Evolutionary conservation across 2,113 vertebrate genomes (phyloP).

Genomic region (Jaculus jaculus): DNA sequence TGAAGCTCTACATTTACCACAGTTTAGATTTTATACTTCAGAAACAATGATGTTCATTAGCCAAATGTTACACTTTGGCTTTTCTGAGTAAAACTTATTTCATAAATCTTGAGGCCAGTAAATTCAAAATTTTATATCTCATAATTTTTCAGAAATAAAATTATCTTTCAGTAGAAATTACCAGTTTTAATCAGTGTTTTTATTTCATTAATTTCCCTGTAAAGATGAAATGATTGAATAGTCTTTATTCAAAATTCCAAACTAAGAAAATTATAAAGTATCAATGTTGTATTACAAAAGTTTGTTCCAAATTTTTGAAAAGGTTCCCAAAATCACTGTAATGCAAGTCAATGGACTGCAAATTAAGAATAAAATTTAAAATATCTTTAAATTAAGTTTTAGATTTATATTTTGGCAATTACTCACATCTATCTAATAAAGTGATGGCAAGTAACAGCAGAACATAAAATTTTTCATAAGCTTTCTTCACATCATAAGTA

Average conservation of each 20-base stretch:
- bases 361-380: constrained; percentile 43
- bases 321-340: neutral
- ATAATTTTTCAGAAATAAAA: constrained; percentile 35
- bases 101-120: neutral
- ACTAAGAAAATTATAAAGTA: neutral
- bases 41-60: constrained; percentile 11
- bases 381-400: constrained; percentile 36
- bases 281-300: constrained; percentile 38
- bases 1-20: neutral
- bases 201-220: constrained; percentile 27
- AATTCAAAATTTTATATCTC: neutral
- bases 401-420: constrained; percentile 8
- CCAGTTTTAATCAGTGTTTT: constrained; percentile 10
- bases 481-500: neutral
- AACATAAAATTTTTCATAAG: neutral
- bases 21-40: constrained; percentile 14
- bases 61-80: neutral
- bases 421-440: constrained; percentile 16
- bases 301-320: constrained; percentile 1
- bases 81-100: constrained; percentile 40
- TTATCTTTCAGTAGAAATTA: constrained; percentile 25
- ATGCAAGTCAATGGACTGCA: neutral
- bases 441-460: neutral
- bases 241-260: constrained; percentile 12
- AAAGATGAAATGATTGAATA: constrained; percentile 16